Base-by-base conservation (phyloP, 2,888 invertebrate genomes). In the Acronicta leporina region DNA sequence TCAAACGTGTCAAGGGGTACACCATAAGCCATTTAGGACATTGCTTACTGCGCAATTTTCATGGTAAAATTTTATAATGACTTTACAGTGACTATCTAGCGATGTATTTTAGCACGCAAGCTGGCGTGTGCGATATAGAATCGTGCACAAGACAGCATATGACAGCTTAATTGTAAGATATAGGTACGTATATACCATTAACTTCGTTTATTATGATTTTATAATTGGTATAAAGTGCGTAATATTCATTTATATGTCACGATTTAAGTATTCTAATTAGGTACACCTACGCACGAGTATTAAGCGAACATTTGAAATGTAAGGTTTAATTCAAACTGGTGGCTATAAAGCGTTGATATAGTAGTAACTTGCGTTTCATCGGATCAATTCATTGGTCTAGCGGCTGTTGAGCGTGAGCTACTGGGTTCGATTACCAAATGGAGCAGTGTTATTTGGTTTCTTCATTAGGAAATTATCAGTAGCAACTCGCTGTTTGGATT, bases 71-170 rank as follows among this genome's bases (percentile, higher is more conserved):
- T 40, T 49, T 51, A 35, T 20, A 45, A 54, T 61, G 51, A 75
- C 44, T 63, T 33, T 41, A 45, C 46, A 47, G 49, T 62, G 63
- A 58, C 60, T 71, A 63, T 58, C 55, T 35, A 7, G 13, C 38
- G 38, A 38, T n/a, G 55, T 61, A 58, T 64, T 51, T 63, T 43
- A 33, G 58, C 84, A 86, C 83, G 85, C 81, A 49, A 81, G 67
- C 58, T 84, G 46, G 82, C 85, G 85, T 85, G 85, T 56, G 54
- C 46, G 66, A 57, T 57, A 51, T 51, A 27, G 48, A 60, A 52
- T 58, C 66, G 61, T 49, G 61, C 49, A 53, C 60, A 60, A 56
- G 57, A 68, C 58, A 66, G 40, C 48, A 14, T 16, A 49, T 62
- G 75, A 73, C 69, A 73, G 45, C 44, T 54, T 62, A 69, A 73